These are phyloP conservation scores for Speoplatyrhinus poulsoni DNA, from an alignment of 2,113 vertebrate genomes.

Conservation along the genomic window DNA sequence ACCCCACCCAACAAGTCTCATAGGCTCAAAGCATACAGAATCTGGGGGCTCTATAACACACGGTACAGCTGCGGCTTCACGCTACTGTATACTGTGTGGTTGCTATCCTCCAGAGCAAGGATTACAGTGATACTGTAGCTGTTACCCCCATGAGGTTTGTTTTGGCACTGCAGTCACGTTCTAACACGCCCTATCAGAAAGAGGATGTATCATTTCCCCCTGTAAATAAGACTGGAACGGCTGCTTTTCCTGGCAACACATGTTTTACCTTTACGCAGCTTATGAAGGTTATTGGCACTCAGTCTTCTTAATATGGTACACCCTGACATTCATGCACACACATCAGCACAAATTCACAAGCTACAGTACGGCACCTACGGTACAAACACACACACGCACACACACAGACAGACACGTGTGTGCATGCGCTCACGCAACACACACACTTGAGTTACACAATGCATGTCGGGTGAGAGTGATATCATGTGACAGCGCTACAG, in stretches of 20 bases:
- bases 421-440: too few relatives aligned
- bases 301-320: conserved; percentile 32
- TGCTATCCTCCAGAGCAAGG: conserved; percentile 26
- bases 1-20: too few relatives aligned
- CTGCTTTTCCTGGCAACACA: conserved; percentile 66
- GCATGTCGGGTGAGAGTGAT: conserved; percentile 56
- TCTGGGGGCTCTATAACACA: too few relatives aligned
- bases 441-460: conserved; percentile 12
- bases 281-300: conserved; percentile 68
- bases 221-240: conserved; percentile 61
- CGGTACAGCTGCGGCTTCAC: too few relatives aligned
- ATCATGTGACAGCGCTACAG: conserved; percentile 70
- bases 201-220: conserved; percentile 67
- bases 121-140: conserved; percentile 51
- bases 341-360: conserved; percentile 11
- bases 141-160: conserved; percentile 55
- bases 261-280: conserved; percentile 70
- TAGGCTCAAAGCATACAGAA: too few relatives aligned
- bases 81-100: too few relatives aligned
- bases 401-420: not conserved
- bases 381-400: conserved; percentile 11
- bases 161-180: conserved; percentile 61
- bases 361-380: not conserved
- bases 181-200: conserved; percentile 68
- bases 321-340: not conserved